phyloP scores from a whole-genome alignment of 2,113 vertebrate species.

The Muntiacus muntjak region DNA sequence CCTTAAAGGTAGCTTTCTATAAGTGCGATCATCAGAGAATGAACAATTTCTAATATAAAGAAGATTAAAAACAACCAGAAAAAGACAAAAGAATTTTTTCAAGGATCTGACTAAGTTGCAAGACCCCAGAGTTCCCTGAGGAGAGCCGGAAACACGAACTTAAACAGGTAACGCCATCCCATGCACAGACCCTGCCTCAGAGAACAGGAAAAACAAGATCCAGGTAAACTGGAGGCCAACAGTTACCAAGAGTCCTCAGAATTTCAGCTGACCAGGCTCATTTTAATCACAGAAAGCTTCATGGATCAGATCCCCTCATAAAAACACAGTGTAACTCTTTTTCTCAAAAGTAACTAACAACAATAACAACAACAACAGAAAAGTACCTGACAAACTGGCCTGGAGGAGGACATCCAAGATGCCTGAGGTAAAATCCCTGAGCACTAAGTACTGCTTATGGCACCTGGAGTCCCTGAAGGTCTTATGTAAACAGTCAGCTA shows the following conservation, averaged over 20 bases:
- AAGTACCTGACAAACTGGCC: background rate
- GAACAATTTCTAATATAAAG: background rate
- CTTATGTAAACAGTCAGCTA: background rate
- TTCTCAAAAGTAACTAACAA: background rate
- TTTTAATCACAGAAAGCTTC: constrained; percentile 12
- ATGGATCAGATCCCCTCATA: background rate
- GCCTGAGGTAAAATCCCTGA: background rate
- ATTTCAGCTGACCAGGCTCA: background rate
- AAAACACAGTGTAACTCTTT: background rate
- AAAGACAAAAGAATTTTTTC: background rate
- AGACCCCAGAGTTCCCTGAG: background rate
- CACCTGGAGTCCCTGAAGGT: background rate
- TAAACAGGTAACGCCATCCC: background rate
- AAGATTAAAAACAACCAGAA: background rate
- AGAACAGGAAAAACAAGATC: background rate
- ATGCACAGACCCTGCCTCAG: background rate
- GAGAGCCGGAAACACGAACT: background rate
- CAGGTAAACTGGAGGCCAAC: background rate
- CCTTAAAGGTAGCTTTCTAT: background rate
- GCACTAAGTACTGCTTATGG: background rate
- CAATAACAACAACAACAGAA: background rate
- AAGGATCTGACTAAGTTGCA: background rate
- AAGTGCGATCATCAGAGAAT: background rate
- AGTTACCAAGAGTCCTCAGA: background rate
- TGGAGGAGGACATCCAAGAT: background rate